Percentiles rank a stretch among this genome's conserved stretches.
Conservation (phyloP, 2,888 invertebrate genomes). For the Acronicta psi region DNA sequence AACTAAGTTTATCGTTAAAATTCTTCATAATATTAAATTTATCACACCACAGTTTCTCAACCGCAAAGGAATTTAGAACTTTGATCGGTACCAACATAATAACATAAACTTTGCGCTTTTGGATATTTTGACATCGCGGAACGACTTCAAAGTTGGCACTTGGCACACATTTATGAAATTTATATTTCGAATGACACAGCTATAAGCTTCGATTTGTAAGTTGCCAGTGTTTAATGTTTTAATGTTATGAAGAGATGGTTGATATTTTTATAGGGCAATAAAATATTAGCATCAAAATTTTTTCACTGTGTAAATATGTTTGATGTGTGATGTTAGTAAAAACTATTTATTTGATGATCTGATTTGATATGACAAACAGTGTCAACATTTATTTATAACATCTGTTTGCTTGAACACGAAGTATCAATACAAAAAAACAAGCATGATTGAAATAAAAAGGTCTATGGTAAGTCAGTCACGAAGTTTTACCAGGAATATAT, state of each 20-base stretch:
- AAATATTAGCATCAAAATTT: slow-evolving; percentile 22
- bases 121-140: slow-evolving; percentile 71
- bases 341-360: neutral
- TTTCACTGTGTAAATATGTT: slow-evolving; percentile 11
- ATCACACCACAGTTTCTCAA: slow-evolving; percentile 47
- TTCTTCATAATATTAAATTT: slow-evolving; percentile 42
- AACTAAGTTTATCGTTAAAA: slow-evolving; percentile 36
- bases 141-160: slow-evolving; percentile 55
- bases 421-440: neutral
- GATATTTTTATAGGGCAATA: slow-evolving; percentile 19
- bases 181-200: slow-evolving; percentile 27
- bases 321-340: slow-evolving; percentile 1
- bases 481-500: slow-evolving; percentile 29
- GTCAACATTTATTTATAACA: neutral
- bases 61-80: slow-evolving; percentile 62
- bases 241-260: slow-evolving; percentile 13
- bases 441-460: neutral
- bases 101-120: slow-evolving; percentile 72
- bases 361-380: neutral
- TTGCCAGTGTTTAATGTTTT: slow-evolving; percentile 36
- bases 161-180: slow-evolving; percentile 47
- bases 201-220: slow-evolving; percentile 25
- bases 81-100: slow-evolving; percentile 68
- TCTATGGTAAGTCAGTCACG: slow-evolving; percentile 11
- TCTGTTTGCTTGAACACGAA: neutral